phyloP scores from a whole-genome alignment of 2,113 vertebrate genomes.

The Glaucomys volans region DNA sequence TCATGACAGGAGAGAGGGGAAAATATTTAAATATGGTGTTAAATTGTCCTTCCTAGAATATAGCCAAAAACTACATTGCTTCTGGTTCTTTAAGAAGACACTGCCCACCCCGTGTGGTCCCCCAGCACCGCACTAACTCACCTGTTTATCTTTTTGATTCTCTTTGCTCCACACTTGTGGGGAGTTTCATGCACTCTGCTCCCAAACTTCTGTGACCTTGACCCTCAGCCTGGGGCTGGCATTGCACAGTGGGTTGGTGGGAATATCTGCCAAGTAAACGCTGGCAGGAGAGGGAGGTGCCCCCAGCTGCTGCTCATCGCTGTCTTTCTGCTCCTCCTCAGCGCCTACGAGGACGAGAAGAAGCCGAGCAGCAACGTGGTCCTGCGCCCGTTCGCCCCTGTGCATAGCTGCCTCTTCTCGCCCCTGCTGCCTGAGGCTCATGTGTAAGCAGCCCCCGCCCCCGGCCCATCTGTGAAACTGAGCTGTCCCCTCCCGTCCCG shows the following conservation, averaged over 20 bases:
- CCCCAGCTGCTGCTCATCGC: rapidly evolving
- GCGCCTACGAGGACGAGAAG: conserved; percentile 50
- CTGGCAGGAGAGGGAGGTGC: not conserved
- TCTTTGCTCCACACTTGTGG: not conserved
- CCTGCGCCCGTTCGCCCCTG: conserved; percentile 83
- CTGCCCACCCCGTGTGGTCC: too few relatives aligned
- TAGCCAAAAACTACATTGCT: not conserved
- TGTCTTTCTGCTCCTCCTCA: conserved; percentile 71
- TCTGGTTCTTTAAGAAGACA: not conserved
- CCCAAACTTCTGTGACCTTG: not conserved
- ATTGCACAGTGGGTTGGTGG: not conserved
- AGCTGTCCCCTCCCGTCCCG: too few relatives aligned
- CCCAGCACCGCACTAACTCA: not conserved
- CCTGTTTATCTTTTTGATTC: not conserved
- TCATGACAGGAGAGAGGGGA: not conserved
- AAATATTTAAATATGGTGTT: not conserved
- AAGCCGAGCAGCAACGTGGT: not conserved
- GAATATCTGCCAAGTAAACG: not conserved
- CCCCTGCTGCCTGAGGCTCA: conserved; percentile 75
- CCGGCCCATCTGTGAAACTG: too few relatives aligned
- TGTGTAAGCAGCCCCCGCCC: conserved; percentile 80
- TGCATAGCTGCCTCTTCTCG: conserved; percentile 84
- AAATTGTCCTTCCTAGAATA: not conserved
- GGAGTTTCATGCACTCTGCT: not conserved
- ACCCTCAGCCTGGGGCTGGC: not conserved